Conservation (phyloP, 30 jellyfish, hydroid and myxozoan genomes). For the Aurelia aurita region DNA sequence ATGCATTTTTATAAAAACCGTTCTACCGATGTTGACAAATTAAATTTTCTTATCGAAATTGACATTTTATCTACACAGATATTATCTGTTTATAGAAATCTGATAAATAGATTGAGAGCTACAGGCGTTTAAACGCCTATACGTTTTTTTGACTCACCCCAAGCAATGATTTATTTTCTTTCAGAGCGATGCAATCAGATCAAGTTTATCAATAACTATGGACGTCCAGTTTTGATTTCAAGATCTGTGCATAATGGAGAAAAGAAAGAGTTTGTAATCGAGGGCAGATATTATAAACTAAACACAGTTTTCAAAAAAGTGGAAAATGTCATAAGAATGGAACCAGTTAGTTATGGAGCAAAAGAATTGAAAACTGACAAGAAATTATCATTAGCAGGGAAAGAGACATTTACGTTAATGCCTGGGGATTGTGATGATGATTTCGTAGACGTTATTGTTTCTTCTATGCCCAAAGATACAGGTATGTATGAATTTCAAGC, state of each 20-base stretch:
- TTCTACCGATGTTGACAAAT: no score
- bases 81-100: no score
- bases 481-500: conserved; percentile 4
- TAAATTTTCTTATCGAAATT: no score
- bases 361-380: conserved; percentile 7
- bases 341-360: conserved; percentile 70
- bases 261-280: conserved; percentile 26
- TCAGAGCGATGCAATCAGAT: conserved; percentile 74
- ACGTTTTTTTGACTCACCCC: no score
- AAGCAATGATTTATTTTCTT: neutral
- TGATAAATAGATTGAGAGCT: no score
- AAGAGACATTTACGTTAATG: conserved; percentile 49
- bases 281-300: conserved; percentile 49
- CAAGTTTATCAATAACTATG: conserved; percentile 62
- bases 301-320: conserved; percentile 53
- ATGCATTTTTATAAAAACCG: no score
- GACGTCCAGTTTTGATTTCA: conserved; percentile 40
- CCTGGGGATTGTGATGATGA: conserved; percentile 84
- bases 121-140: no score
- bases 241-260: conserved; percentile 39
- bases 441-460: conserved; percentile 54
- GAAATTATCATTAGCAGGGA: conserved; percentile 26
- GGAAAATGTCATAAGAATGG: conserved; percentile 36
- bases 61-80: no score
- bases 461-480: conserved; percentile 23